A percentile compares a stretch with the other conserved stretches of the same genome.
These are phyloP conservation scores for Xenus cinereus DNA, from an alignment of 2,113 vertebrate genomes.

Conservation along the genomic window DNA sequence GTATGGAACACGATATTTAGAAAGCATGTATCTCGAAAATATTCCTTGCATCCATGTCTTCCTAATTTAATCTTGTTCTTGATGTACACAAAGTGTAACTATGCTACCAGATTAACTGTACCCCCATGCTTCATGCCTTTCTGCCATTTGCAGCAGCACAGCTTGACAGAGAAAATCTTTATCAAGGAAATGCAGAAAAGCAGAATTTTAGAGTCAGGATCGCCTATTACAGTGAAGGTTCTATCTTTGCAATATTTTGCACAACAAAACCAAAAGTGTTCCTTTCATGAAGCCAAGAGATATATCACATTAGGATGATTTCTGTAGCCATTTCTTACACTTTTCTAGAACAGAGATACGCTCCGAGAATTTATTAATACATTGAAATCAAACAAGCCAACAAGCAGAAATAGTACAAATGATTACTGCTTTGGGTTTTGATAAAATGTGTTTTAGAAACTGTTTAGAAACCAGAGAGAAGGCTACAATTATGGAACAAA, in stretches of 20 bases:
- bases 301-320: not conserved
- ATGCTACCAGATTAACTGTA: not conserved
- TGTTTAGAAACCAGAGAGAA: not conserved
- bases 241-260: not conserved
- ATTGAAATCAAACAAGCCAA: not conserved
- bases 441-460: not conserved
- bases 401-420: not conserved
- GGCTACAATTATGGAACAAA: not conserved
- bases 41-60: not conserved
- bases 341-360: not conserved
- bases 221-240: not conserved
- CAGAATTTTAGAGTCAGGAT: not conserved
- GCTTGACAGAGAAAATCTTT: not conserved
- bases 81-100: not conserved
- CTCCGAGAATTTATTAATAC: not conserved
- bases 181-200: not conserved
- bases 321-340: not conserved
- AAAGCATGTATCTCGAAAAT: not conserved
- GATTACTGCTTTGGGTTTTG: not conserved
- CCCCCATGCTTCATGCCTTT: not conserved
- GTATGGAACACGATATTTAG: not conserved
- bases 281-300: not conserved
- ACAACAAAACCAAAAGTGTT: not conserved
- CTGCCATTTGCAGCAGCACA: not conserved
- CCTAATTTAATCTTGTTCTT: not conserved